Conservation (phyloP, 2,888 invertebrate genomes). For the Sesia apiformis region DNA sequence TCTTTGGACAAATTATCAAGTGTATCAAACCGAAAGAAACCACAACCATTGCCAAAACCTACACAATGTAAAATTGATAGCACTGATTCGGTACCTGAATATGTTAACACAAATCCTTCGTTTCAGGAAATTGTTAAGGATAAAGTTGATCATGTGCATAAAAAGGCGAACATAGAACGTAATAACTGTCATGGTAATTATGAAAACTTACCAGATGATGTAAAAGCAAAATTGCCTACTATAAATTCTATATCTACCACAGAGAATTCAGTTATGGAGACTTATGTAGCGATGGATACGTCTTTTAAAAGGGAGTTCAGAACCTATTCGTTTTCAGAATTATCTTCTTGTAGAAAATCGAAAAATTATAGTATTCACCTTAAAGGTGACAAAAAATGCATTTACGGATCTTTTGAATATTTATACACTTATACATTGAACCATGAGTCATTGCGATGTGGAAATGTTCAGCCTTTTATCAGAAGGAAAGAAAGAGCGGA, state of each 20-base stretch:
- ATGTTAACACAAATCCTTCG: not conserved
- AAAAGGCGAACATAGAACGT: not conserved
- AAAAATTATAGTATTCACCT: slow-evolving; percentile 25
- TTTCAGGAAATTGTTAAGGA: too few relatives aligned
- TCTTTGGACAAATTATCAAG: not conserved
- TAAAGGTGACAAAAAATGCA: slow-evolving; percentile 37
- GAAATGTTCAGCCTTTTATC: slow-evolving; percentile 33
- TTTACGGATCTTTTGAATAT: slow-evolving; percentile 26
- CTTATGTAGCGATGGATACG: slow-evolving; percentile 14
- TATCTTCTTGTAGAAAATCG: not conserved
- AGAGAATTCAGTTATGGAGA: not conserved
- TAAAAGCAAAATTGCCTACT: slow-evolving; percentile 19
- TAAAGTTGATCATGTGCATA: not conserved
- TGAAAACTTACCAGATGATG: slow-evolving; percentile 31
- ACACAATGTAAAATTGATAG: slow-evolving; percentile 1
- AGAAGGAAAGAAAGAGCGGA: slow-evolving; percentile 27
- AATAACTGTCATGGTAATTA: not conserved
- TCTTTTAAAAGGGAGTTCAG: not conserved
- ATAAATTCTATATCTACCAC: not conserved
- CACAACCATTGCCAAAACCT: slow-evolving; percentile 24
- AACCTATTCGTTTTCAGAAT: not conserved
- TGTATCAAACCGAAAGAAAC: slow-evolving; percentile 15
- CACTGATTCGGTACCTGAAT: not conserved
- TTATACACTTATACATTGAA: slow-evolving; percentile 37
- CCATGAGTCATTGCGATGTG: slow-evolving; percentile 17